Evolutionary conservation across 2,113 vertebrate genomes (phyloP).

Genomic region (rabbit (Oryctolagus cuniculus)): mOryCun1.1 NC_091433.1:167372501-167373000

Average conservation of each 20-base stretch:
- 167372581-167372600: constrained; percentile 51
- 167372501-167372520: not conserved
- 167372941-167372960: not conserved
- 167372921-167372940: constrained; percentile 11
- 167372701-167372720: constrained; percentile 88
- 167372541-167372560: constrained; percentile 20
- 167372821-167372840: constrained; percentile 74
- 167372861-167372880: constrained; percentile 59
- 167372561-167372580: constrained; percentile 26
- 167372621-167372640: constrained; percentile 83
- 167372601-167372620: constrained; percentile 74
- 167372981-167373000: constrained; percentile 27
- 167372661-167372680: constrained; percentile 84
- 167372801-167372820: constrained; percentile 84
- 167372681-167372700: constrained; percentile 85
- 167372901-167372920: not conserved
- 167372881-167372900: constrained; percentile 3
- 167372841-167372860: constrained; percentile 78
- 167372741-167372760: constrained; percentile 75
- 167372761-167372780: constrained; percentile 64
- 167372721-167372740: constrained; percentile 84
- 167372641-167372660: constrained; percentile 80
- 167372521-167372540: not conserved
- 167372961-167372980: not conserved
- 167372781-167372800: constrained; percentile 75